Conservation (phyloP, 2,113 vertebrate species). For the Rattus rattus region DNA sequence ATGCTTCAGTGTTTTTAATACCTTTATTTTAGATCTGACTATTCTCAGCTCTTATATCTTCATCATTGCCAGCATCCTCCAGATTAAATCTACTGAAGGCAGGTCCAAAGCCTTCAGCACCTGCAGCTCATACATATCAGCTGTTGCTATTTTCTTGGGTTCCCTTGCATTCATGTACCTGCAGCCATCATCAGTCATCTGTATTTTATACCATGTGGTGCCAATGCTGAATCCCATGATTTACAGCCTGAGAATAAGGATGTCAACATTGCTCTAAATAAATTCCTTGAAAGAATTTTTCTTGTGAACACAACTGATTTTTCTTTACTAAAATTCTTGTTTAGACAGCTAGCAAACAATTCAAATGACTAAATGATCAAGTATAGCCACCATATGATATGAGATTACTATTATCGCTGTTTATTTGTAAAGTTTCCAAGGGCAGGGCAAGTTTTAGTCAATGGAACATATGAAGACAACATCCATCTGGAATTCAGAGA, state of each 20-base stretch:
- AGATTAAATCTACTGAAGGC: conserved; percentile 51
- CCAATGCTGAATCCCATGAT: conserved; percentile 76
- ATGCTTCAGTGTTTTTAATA: conserved; percentile 69
- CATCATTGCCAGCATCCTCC: conserved; percentile 75
- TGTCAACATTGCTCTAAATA: conserved; percentile 7
- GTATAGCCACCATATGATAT: not conserved
- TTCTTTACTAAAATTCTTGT: not conserved
- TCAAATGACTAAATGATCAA: not conserved
- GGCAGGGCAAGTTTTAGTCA: not conserved
- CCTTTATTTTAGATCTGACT: conserved; percentile 48
- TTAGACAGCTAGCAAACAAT: not conserved
- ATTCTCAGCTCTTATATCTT: conserved; percentile 66
- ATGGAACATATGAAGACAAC: not conserved
- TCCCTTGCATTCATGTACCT: conserved; percentile 64
- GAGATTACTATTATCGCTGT: not conserved
- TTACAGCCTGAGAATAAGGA: conserved; percentile 68
- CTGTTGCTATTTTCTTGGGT: conserved; percentile 42
- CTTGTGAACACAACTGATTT: not conserved
- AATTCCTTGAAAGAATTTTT: not conserved
- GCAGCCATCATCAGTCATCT: conserved; percentile 36
- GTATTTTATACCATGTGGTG: conserved; percentile 3
- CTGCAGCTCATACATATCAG: conserved; percentile 18
- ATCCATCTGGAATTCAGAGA: not conserved
- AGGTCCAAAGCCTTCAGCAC: conserved; percentile 70
- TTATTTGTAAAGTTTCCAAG: not conserved